phyloP scores from a whole-genome alignment of 2,888 invertebrate species.

The Mimumesa dahlbomi region DNA sequence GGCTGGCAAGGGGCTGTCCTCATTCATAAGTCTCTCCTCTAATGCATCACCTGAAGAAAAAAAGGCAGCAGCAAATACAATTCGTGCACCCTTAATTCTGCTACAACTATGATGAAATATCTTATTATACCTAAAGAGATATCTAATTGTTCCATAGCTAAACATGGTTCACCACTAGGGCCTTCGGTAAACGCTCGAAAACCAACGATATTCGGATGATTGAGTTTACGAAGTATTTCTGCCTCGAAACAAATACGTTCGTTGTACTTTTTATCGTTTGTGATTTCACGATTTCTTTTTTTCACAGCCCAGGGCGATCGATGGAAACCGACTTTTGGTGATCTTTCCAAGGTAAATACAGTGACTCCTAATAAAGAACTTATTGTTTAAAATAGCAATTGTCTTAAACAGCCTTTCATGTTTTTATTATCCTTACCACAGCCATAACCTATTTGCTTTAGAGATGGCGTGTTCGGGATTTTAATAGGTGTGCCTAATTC shows the following conservation, averaged over 20 bases:
- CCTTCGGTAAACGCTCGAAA: conserved; percentile 84
- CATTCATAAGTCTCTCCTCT: conserved; percentile 83
- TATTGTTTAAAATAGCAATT: conserved; percentile 12
- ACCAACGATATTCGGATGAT: conserved; percentile 92
- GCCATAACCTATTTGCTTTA: conserved; percentile 88
- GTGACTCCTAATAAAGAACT: conserved; percentile 84
- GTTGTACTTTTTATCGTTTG: conserved; percentile 77
- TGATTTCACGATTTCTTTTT: conserved; percentile 83
- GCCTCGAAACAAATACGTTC: conserved; percentile 87
- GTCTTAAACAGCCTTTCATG: background rate
- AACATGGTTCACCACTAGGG: conserved; percentile 83
- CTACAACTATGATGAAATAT: background rate
- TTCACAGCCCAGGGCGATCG: conserved; percentile 95
- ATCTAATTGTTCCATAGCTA: conserved; percentile 91
- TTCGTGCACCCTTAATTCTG: background rate
- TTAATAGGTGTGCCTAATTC: conserved; percentile 73
- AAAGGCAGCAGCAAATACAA: conserved; percentile 3
- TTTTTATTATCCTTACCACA: conserved; percentile 82
- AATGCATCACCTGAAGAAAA: conserved; percentile 84
- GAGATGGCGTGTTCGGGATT: conserved; percentile 88
- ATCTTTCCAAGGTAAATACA: conserved; percentile 89
- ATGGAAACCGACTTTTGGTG: conserved; percentile 85
- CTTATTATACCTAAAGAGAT: conserved; percentile 82
- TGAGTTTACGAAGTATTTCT: conserved; percentile 85
- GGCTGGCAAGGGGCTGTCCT: conserved; percentile 83